A percentile compares a stretch with the other conserved stretches of the same genome.
Evolutionary conservation across 1,140 invertebrate species (phyloP).

Genomic region (Littorina saxatilis): DNA sequence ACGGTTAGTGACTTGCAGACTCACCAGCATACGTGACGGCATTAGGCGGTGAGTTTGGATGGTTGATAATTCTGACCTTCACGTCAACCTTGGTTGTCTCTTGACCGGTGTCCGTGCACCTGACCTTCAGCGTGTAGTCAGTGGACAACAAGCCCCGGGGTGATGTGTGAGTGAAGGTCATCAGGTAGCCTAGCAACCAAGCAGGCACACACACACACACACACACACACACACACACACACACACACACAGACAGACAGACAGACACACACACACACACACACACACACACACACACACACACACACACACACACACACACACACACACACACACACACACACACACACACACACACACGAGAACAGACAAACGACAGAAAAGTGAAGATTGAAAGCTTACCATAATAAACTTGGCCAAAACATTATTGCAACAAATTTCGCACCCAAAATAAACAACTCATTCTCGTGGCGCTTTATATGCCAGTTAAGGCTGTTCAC

Average conservation of each 20-base stretch:
- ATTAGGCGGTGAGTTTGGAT: neutral
- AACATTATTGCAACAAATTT: too few relatives aligned
- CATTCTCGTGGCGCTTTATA: too few relatives aligned
- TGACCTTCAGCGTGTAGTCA: neutral
- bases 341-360: slow-evolving; percentile 1
- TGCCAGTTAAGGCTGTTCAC: too few relatives aligned
- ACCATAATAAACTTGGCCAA: too few relatives aligned
- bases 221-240: neutral
- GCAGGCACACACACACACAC: neutral
- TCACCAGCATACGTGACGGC: neutral
- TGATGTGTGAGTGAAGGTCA: neutral
- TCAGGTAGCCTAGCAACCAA: neutral
- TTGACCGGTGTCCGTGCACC: neutral
- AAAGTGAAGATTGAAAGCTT: too few relatives aligned
- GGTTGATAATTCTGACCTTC: slow-evolving; percentile 13
- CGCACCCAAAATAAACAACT: too few relatives aligned
- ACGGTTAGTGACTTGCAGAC: too few relatives aligned
- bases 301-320: slow-evolving; percentile 4
- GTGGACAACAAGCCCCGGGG: neutral
- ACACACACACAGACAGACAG: neutral
- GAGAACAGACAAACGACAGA: too few relatives aligned
- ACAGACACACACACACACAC: neutral
- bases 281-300: neutral
- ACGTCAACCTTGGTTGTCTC: neutral
- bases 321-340: slow-evolving; percentile 4